A percentile compares a stretch with the other conserved stretches of the same genome.
Evolutionary conservation across 1,140 invertebrate species (phyloP).

Genomic region (Parasteatoda tepidariorum): DNA sequence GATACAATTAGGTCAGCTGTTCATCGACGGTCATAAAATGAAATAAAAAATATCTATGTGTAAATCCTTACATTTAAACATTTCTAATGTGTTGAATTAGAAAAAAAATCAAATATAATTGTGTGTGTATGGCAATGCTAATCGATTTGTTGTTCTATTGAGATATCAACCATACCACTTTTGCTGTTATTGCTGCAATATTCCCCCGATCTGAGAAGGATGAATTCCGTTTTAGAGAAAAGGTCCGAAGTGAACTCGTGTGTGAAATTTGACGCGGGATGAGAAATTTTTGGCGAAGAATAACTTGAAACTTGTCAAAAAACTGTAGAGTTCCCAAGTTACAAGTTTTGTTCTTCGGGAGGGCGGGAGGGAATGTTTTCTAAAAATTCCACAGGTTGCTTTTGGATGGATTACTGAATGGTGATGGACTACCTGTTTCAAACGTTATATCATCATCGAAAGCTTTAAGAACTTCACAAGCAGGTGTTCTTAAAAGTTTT

Average conservation of each 20-base stretch:
- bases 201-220: neutral
- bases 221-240: no score
- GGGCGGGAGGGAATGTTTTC: conserved; percentile 1
- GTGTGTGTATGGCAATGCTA: neutral
- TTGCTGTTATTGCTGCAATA: no score
- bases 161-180: conserved; percentile 14
- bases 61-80: no score
- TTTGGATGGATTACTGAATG: neutral
- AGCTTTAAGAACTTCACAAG: no score
- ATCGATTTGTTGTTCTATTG: neutral
- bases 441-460: no score
- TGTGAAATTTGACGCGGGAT: conserved; percentile 44
- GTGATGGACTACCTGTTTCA: neutral
- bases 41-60: no score
- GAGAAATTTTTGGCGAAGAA: conserved; percentile 10
- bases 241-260: conserved; percentile 4
- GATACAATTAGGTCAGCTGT: no score
- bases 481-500: no score
- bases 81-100: no score
- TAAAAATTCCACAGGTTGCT: conserved; percentile 7
- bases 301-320: conserved; percentile 41
- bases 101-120: no score
- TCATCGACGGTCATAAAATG: no score
- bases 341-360: neutral
- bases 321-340: conserved; percentile 10